A percentile compares a stretch with the other conserved stretches of the same genome.
Conservation (phyloP, 2,888 invertebrate genomes). For the Torymus tubicola region DNA sequence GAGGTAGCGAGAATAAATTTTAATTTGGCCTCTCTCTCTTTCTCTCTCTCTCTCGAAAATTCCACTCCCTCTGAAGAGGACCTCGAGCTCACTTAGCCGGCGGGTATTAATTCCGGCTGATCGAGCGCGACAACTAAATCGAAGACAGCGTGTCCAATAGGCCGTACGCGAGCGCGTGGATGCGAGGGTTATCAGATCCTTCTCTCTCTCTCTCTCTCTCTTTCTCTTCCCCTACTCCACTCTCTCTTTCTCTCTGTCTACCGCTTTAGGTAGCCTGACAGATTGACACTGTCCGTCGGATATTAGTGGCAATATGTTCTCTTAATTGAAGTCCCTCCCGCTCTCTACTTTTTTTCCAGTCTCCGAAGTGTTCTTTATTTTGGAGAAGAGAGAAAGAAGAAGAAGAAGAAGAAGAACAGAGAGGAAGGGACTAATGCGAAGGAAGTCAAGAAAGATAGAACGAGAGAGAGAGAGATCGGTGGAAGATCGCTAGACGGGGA, state of each 20-base stretch:
- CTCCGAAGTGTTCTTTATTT: too few species aligned
- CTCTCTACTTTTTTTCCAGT: neutral
- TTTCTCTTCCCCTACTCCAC: too few species aligned
- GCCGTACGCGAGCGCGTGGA: slow-evolving; percentile 56
- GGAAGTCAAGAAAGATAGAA: slow-evolving; percentile 3
- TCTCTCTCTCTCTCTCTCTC: too few species aligned
- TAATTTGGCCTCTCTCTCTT: slow-evolving; percentile 53
- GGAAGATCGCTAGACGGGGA: neutral
- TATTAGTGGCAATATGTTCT: slow-evolving; percentile 75
- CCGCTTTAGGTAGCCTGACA: slow-evolving; percentile 71
- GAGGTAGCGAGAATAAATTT: slow-evolving; percentile 65
- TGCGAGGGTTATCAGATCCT: neutral
- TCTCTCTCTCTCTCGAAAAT: slow-evolving; percentile 4
- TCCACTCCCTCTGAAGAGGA: slow-evolving; percentile 22
- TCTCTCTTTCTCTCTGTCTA: too few species aligned
- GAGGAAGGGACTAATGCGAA: slow-evolving; percentile 34
- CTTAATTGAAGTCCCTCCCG: slow-evolving; percentile 70
- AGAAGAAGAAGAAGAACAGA: too few species aligned
- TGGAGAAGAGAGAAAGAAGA: neutral
- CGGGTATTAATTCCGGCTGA: slow-evolving; percentile 69
- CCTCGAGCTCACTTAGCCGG: slow-evolving; percentile 49
- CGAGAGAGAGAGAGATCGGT: slow-evolving; percentile 41
- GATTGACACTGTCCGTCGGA: slow-evolving; percentile 73
- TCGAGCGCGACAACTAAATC: slow-evolving; percentile 72
- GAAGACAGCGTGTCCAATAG: slow-evolving; percentile 69